phyloP scores from a whole-genome alignment of 2,113 vertebrate genomes.

The Heloderma charlesbogerti region DNA sequence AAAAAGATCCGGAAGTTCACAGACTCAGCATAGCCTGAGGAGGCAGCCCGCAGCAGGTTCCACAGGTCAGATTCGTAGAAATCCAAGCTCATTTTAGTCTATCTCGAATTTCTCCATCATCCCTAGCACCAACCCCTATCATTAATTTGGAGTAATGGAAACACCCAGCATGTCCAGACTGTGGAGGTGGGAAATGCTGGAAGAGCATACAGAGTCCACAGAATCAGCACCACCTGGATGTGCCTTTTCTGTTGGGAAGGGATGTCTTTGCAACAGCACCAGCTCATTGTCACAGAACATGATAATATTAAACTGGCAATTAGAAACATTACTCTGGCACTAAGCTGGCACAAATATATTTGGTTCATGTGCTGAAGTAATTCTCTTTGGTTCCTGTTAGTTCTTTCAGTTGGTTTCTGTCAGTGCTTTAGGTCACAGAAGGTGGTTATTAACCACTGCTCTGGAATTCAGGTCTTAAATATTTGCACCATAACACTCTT shows the following conservation, averaged over 20 bases:
- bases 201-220: background rate
- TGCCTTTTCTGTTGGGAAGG: background rate
- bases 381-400: background rate
- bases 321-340: background rate
- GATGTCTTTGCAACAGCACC: background rate
- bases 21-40: too few species aligned
- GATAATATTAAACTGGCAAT: background rate
- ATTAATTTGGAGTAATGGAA: background rate
- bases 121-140: too few species aligned
- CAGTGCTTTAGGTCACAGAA: slow-evolving; percentile 34
- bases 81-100: too few species aligned
- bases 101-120: too few species aligned
- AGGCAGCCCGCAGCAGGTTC: too few species aligned
- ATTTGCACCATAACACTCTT: background rate
- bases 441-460: background rate
- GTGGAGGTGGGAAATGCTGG: background rate
- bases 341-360: background rate
- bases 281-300: background rate
- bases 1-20: too few species aligned
- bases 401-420: background rate
- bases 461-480: background rate
- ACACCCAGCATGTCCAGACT: background rate
- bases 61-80: too few species aligned
- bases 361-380: background rate
- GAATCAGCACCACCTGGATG: background rate